Base-by-base conservation (phyloP, 2,888 invertebrate genomes). In the Thumatha senex region DNA sequence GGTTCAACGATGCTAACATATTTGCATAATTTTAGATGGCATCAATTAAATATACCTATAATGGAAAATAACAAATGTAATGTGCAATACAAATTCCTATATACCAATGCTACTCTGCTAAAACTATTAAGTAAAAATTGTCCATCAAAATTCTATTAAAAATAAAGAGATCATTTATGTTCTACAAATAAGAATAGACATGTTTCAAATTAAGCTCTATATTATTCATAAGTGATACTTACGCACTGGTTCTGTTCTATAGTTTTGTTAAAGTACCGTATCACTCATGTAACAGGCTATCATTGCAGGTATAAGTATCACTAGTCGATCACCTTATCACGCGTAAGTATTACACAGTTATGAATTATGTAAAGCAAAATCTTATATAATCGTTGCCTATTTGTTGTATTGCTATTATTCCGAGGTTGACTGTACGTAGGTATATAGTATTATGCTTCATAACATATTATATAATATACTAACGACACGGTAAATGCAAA, bases 151-250 rank as follows among this genome's bases (percentile, higher is more conserved):
- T 84, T 84, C 78, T 84, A 88, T 86, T 89, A 89, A 84, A 69
- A 88, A 89, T 86, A 89, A 88, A 87, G 90, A 91, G 90, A 91
- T 91, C 90, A 89, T 82, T 5, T 79, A 82, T 82, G 81, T 85
- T 82, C 83, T 81, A 88, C 84, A 84, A 88, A 83, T 84, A 87
- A 86, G 83, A 84, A 18, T 84, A 86, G 85, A 84, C 78, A 79
- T 80, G 86, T 85, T 31, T 84, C 84, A 77, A 78, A 83, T 88
- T 89, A 89, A 90, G 89, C 87, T 87, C 78, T 78, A 63, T 64
- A 64, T 80, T 74, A 79, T 80, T 79, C 78, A 67, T 76, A 77
- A 78, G 80, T 74, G 74, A 81, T 76, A 79, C 74, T 75, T 75
- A 76, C 81, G 78, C 74, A 72, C 69, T 70, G 68, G 63, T 62